A percentile compares a stretch with the other conserved stretches of the same genome.
These are phyloP conservation scores for Pterobdella sp. DNA, from an alignment of 2,888 invertebrate species.

Conservation along the genomic window DNA sequence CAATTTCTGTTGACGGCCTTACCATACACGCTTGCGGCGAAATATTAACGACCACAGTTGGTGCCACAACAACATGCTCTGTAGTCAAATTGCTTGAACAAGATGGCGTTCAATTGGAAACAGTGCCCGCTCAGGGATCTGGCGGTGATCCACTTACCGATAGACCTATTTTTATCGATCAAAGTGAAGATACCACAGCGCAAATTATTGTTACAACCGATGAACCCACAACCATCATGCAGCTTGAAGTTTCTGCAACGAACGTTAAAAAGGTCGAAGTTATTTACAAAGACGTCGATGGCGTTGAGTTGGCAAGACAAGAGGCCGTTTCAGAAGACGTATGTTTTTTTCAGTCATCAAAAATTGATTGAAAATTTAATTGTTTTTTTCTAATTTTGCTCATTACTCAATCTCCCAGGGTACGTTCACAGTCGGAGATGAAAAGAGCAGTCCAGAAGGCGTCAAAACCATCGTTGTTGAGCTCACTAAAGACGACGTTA, in stretches of 20 bases:
- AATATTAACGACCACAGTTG: background rate
- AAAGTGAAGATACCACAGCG: background rate
- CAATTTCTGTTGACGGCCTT: background rate
- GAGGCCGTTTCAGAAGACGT: background rate
- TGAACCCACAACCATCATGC: background rate
- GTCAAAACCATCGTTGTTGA: conserved; percentile 7
- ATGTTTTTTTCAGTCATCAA: too few relatives aligned
- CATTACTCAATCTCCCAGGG: background rate
- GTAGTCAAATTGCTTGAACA: background rate
- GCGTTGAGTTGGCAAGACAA: background rate
- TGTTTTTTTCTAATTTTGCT: too few relatives aligned
- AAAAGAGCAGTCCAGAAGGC: background rate
- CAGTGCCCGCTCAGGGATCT: background rate
- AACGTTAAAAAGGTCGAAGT: background rate
- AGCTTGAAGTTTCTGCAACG: background rate
- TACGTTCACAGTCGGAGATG: background rate
- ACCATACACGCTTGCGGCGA: background rate
- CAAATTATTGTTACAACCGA: background rate
- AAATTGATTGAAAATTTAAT: too few relatives aligned
- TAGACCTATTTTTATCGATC: background rate
- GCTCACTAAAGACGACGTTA: background rate
- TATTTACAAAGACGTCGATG: background rate
- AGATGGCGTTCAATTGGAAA: background rate
- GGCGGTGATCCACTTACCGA: background rate
- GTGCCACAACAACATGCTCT: background rate